phyloP scores from a whole-genome alignment of 1,140 invertebrate genomes.

The Cydia fagiglandana region DNA sequence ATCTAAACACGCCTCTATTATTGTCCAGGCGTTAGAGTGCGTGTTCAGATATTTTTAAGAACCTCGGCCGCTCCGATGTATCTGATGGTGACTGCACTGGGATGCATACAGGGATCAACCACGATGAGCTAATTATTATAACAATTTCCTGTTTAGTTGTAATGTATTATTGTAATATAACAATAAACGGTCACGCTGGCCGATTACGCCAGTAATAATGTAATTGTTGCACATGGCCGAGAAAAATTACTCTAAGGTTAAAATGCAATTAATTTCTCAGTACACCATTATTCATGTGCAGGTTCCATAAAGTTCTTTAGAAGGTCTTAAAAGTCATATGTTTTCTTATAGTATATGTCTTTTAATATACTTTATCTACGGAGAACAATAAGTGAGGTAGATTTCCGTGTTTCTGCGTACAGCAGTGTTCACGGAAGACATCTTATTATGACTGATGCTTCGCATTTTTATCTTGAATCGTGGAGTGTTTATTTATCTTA shows the following conservation, averaged over 20 bases:
- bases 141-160: constrained; percentile 12
- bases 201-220: background rate
- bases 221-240: constrained; percentile 4
- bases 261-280: constrained; percentile 17
- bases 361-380: background rate
- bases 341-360: background rate
- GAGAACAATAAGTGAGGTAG: constrained; percentile 9
- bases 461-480: background rate
- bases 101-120: background rate
- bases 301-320: background rate
- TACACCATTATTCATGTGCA: constrained; percentile 15
- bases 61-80: no score
- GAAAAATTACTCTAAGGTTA: constrained; percentile 17
- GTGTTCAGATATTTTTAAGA: no score
- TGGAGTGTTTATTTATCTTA: background rate
- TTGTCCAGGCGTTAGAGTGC: no score
- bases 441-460: constrained; percentile 1
- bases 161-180: constrained; percentile 2
- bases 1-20: no score
- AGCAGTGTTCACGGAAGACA: constrained; percentile 7
- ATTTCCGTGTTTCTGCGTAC: constrained; percentile 7
- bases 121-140: background rate
- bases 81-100: no score
- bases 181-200: constrained; percentile 13
- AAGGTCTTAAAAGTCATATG: background rate